These are phyloP conservation scores for Calliopum simillimum DNA, from an alignment of 2,888 invertebrate species.

Conservation along the genomic window DNA sequence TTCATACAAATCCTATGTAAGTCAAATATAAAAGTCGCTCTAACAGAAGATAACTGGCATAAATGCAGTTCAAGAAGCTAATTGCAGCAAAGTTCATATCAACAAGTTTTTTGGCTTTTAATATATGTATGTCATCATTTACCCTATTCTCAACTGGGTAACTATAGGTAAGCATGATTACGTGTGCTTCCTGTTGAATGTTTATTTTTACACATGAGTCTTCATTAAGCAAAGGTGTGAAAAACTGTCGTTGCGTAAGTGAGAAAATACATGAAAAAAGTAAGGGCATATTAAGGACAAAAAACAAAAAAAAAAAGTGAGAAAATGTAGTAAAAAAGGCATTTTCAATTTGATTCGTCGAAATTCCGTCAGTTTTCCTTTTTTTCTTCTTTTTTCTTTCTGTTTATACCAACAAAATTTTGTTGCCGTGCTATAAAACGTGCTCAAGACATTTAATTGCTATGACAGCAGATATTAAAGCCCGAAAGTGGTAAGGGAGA, in stretches of 20 bases:
- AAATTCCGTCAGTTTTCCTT: neutral
- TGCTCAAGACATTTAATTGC: slow-evolving; percentile 8
- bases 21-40: too few relatives aligned
- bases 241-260: slow-evolving; percentile 1
- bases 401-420: too few relatives aligned
- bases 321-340: neutral
- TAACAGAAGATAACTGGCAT: too few relatives aligned
- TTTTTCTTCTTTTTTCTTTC: neutral
- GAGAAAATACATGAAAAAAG: neutral
- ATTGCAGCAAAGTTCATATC: too few relatives aligned
- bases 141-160: too few relatives aligned
- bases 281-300: neutral
- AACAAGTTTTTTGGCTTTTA: too few relatives aligned
- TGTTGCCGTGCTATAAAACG: slow-evolving; percentile 3
- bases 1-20: too few relatives aligned
- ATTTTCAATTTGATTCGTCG: neutral
- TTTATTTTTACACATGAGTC: neutral
- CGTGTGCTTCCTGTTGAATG: too few relatives aligned
- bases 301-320: neutral
- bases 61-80: too few relatives aligned
- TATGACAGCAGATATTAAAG: neutral
- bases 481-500: neutral
- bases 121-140: too few relatives aligned
- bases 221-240: slow-evolving; percentile 23
- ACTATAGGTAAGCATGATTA: too few relatives aligned